A percentile compares a stretch with the other conserved stretches of the same genome.
These are phyloP conservation scores for Tenthredo livida DNA, from an alignment of 2,888 invertebrate species.

Conservation along the genomic window DNA sequence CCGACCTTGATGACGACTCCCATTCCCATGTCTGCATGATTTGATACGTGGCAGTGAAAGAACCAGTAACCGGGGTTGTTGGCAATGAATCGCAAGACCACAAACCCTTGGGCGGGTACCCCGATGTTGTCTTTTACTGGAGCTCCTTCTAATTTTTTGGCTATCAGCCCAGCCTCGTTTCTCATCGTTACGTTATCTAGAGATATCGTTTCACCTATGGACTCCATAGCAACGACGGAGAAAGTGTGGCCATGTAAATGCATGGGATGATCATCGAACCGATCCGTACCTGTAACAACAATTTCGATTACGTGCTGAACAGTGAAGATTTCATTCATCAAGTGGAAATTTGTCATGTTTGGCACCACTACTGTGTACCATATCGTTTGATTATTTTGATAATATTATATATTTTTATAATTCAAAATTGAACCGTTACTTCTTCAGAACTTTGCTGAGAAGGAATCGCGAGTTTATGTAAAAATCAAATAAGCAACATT, in stretches of 20 bases:
- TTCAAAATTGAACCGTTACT: neutral
- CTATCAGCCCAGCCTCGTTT: slow-evolving; percentile 71
- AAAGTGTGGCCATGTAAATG: slow-evolving; percentile 77
- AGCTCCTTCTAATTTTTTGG: slow-evolving; percentile 71
- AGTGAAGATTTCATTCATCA: neutral
- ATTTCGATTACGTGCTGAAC: neutral
- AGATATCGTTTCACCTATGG: slow-evolving; percentile 69
- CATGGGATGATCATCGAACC: slow-evolving; percentile 74
- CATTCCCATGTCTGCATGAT: slow-evolving; percentile 79
- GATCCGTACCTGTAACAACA: slow-evolving; percentile 59
- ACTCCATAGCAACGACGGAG: slow-evolving; percentile 72
- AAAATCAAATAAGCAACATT: neutral
- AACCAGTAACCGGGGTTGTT: slow-evolving; percentile 79
- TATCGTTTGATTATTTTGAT: too few species aligned
- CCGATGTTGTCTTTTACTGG: slow-evolving; percentile 78
- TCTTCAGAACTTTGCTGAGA: neutral
- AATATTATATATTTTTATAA: too few species aligned
- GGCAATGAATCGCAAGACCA: slow-evolving; percentile 77
- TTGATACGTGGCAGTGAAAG: slow-evolving; percentile 78
- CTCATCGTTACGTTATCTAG: slow-evolving; percentile 69
- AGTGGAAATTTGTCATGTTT: neutral
- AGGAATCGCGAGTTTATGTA: neutral
- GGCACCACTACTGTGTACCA: neutral
- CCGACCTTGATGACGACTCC: slow-evolving; percentile 77
- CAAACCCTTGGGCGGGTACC: slow-evolving; percentile 78